These are phyloP conservation scores for Aegypius monachus DNA, from an alignment of 2,113 vertebrate genomes.

Conservation along the genomic window DNA sequence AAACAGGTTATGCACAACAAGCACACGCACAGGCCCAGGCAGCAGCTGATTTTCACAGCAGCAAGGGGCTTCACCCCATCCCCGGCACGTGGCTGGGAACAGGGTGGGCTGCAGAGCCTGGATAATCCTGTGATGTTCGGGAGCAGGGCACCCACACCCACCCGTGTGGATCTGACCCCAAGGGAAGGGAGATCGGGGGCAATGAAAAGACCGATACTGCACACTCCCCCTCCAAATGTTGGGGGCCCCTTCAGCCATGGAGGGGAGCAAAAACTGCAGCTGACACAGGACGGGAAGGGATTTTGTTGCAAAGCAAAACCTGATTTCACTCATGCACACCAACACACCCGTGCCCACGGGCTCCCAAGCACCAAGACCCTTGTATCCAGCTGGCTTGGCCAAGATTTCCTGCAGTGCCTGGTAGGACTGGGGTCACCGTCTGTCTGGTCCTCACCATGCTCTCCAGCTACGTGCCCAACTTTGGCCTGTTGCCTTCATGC, in stretches of 20 bases:
- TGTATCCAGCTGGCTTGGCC: neutral
- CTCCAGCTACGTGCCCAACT: neutral
- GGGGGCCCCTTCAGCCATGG: neutral
- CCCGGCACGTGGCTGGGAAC: rapidly evolving
- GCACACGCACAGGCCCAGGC: neutral
- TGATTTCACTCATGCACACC: neutral
- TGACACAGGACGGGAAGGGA: neutral
- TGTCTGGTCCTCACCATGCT: neutral
- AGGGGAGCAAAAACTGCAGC: neutral
- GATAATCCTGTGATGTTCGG: neutral
- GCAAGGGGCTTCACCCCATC: neutral
- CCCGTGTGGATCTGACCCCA: rapidly evolving
- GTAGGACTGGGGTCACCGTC: neutral
- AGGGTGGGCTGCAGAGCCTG: neutral
- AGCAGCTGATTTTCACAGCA: neutral
- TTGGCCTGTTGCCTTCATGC: neutral
- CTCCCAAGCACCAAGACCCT: neutral
- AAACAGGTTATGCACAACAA: neutral
- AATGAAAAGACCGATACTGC: neutral
- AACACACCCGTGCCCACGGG: rapidly evolving
- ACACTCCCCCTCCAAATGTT: neutral
- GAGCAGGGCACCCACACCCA: neutral
- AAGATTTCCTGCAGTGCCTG: neutral
- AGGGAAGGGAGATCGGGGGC: neutral
- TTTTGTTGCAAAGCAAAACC: neutral